Conservation (phyloP, 37 sponge, comb jelly and placozoan genomes). For the Chondrosia reniformis region DNA sequence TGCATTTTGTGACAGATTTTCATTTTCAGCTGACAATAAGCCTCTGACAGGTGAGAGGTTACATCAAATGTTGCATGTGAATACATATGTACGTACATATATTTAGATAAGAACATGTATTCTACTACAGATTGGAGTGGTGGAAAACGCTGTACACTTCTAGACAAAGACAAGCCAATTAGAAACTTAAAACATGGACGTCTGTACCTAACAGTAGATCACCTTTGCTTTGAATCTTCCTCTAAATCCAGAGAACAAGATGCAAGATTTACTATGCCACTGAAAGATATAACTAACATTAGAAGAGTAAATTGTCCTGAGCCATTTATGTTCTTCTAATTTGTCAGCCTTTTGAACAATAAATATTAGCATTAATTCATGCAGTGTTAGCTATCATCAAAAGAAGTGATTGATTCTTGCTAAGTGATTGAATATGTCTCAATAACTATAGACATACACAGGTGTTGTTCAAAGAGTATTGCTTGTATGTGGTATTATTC, state of each 20-base stretch:
- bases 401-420: too few relatives aligned
- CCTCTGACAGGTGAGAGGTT: conserved; percentile 31
- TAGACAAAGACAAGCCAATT: conserved; percentile 66
- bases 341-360: too few relatives aligned
- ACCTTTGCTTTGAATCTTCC: conserved; percentile 58
- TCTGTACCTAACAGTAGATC: conserved; percentile 69
- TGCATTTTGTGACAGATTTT: conserved; percentile 54
- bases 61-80: not conserved
- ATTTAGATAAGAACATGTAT: not conserved
- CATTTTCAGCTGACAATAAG: conserved; percentile 30
- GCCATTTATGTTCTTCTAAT: too few relatives aligned
- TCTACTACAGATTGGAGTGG: conserved; percentile 43
- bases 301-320: conserved; percentile 27
- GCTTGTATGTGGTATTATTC: too few relatives aligned
- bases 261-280: conserved; percentile 36
- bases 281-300: conserved; percentile 35
- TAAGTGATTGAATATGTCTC: too few relatives aligned
- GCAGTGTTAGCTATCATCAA: too few relatives aligned
- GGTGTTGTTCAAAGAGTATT: too few relatives aligned
- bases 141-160: conserved; percentile 59
- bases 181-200: conserved; percentile 59
- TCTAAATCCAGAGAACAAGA: conserved; percentile 2
- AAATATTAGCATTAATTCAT: too few relatives aligned
- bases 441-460: too few relatives aligned
- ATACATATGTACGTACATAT: not conserved